These are phyloP conservation scores for Pterois miles DNA, from an alignment of 2,797 vertebrate species.

Conservation along the genomic window DNA sequence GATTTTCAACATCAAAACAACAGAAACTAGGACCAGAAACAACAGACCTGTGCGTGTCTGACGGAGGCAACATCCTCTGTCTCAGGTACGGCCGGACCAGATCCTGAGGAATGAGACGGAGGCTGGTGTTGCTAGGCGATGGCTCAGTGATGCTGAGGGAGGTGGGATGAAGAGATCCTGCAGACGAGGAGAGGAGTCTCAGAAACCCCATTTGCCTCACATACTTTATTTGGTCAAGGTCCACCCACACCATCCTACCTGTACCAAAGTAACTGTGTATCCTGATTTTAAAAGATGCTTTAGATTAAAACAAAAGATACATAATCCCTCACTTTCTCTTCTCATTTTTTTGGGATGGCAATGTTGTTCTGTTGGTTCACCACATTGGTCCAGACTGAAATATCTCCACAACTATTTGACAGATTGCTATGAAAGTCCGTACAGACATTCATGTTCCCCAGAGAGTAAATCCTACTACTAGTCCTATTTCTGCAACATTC, in stretches of 20 bases:
- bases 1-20: conserved; percentile 30
- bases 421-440: background rate
- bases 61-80: conserved; percentile 12
- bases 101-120: conserved; percentile 12
- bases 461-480: background rate
- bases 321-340: background rate
- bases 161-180: conserved; percentile 34
- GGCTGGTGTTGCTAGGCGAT: conserved; percentile 66
- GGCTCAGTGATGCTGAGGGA: conserved; percentile 24
- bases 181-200: conserved; percentile 16
- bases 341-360: background rate
- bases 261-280: background rate
- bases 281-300: background rate
- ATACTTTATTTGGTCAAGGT: background rate
- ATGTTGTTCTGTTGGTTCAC: background rate
- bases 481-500: background rate
- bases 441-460: background rate
- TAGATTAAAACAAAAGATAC: background rate
- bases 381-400: background rate
- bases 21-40: conserved; percentile 26
- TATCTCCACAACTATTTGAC: background rate
- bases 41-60: conserved; percentile 26
- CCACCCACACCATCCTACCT: background rate
- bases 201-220: background rate
- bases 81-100: conserved; percentile 3